These are phyloP conservation scores for Caretta caretta DNA, from an alignment of 2,113 vertebrate species.

Conservation along the genomic window DNA sequence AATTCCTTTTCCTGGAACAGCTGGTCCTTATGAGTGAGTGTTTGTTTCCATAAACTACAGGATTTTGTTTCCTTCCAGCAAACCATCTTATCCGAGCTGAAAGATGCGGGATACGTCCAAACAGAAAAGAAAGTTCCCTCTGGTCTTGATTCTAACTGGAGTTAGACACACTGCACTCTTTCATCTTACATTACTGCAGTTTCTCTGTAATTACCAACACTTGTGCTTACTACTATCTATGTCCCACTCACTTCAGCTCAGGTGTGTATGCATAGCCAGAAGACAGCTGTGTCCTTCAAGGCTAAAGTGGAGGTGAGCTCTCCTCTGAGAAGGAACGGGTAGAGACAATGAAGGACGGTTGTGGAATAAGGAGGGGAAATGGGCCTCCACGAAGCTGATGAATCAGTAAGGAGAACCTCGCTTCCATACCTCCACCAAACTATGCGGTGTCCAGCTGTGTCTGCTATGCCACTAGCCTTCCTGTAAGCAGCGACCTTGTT, in stretches of 20 bases:
- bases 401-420: not conserved
- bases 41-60: not conserved
- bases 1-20: constrained; percentile 19
- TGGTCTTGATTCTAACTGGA: not conserved
- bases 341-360: not conserved
- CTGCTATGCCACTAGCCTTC: not conserved
- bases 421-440: not conserved
- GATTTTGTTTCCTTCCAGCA: constrained; percentile 6
- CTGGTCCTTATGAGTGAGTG: not conserved
- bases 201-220: not conserved
- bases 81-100: not conserved
- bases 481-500: not conserved
- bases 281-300: not conserved
- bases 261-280: not conserved
- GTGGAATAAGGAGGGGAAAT: not conserved
- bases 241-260: not conserved
- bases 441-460: not conserved
- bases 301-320: not conserved
- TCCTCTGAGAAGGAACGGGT: not conserved
- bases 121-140: not conserved
- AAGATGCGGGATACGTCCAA: not conserved
- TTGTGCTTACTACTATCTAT: fast-evolving
- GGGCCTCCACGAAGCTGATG: not conserved
- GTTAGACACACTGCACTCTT: not conserved
- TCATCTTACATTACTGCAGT: not conserved